Evolutionary conservation across 2,113 vertebrate species (phyloP).

Genomic region (Fulmarus glacialis): DNA sequence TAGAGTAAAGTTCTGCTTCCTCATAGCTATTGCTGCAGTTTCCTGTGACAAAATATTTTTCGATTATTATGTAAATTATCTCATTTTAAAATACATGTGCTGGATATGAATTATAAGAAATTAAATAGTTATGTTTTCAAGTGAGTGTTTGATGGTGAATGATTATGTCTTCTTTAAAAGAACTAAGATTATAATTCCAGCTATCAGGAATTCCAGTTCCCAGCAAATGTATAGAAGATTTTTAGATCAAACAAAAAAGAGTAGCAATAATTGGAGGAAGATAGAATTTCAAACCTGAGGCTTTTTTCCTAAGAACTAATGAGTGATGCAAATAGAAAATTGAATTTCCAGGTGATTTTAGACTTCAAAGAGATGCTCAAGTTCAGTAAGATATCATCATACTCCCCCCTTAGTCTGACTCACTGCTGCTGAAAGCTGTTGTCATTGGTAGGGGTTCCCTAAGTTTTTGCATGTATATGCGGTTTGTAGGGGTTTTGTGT

Average conservation of each 20-base stretch:
- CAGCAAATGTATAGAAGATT: neutral
- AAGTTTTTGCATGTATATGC: neutral
- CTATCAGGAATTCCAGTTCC: neutral
- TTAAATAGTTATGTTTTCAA: neutral
- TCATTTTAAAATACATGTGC: neutral
- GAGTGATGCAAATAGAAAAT: neutral
- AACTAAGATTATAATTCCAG: neutral
- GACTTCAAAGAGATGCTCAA: neutral
- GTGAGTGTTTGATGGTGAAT: neutral
- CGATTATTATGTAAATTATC: neutral
- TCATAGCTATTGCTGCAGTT: neutral
- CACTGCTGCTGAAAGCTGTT: neutral
- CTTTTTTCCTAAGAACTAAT: neutral
- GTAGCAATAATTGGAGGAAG: neutral
- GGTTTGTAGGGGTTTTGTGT: rapidly evolving
- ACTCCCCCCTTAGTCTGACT: neutral
- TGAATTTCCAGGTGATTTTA: neutral
- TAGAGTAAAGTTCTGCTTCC: neutral
- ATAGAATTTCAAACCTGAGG: neutral
- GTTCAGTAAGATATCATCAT: neutral
- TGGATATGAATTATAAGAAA: neutral
- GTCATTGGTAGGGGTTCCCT: neutral
- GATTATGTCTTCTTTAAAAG: neutral
- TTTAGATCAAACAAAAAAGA: neutral
- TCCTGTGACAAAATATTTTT: neutral